Conservation (phyloP, 2,797 vertebrate genomes). For the Pangasius macronema region DNA sequence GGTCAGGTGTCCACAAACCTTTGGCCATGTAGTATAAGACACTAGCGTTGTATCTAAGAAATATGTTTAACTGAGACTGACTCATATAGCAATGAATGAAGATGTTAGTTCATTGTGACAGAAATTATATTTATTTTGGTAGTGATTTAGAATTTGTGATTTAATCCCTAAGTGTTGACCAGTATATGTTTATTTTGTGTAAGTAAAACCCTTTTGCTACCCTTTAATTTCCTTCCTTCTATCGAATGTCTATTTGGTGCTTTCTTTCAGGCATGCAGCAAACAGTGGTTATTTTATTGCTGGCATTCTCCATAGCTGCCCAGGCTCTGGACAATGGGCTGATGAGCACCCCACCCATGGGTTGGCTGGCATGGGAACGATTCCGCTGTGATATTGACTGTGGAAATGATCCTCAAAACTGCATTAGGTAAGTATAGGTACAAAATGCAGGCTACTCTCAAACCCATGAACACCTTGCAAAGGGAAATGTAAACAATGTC, state of each 20-base stretch:
- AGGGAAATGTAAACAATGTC: not conserved
- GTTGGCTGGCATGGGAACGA: constrained; percentile 94
- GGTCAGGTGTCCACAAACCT: not conserved
- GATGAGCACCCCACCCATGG: constrained; percentile 89
- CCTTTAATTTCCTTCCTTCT: not conserved
- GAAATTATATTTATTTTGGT: not conserved
- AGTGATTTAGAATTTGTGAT: not conserved
- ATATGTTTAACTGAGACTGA: not conserved
- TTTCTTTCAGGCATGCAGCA: constrained; percentile 40
- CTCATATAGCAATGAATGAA: not conserved
- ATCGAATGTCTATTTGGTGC: not conserved
- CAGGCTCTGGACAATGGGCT: constrained; percentile 86
- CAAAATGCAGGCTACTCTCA: not conserved
- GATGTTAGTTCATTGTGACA: not conserved
- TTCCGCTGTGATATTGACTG: constrained; percentile 90
- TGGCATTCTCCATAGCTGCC: constrained; percentile 56
- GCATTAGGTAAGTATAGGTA: constrained; percentile 81
- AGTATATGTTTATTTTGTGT: no score
- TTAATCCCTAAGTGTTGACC: not conserved
- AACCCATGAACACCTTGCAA: not conserved
- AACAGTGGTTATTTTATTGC: constrained; percentile 42
- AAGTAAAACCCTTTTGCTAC: not conserved
- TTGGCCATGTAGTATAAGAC: not conserved
- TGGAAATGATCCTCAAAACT: constrained; percentile 82
- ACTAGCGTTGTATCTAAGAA: not conserved